Evolutionary conservation across 1,140 invertebrate genomes (phyloP).

Genomic region (Globodera rostochiensis): DNA sequence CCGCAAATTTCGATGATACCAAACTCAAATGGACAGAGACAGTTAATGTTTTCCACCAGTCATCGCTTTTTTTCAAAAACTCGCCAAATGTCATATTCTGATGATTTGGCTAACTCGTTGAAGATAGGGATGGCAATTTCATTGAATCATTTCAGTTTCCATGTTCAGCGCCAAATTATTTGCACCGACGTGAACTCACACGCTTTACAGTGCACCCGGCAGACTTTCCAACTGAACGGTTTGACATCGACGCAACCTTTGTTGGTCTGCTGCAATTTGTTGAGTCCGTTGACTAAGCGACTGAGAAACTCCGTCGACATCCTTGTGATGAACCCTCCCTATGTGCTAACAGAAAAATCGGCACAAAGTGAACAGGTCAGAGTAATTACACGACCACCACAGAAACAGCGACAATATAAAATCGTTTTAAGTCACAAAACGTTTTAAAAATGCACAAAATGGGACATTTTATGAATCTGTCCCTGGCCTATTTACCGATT

Average conservation of each 20-base stretch:
- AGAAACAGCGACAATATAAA: no score
- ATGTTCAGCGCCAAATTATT: slow-evolving; percentile 47
- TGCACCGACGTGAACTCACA: slow-evolving; percentile 79
- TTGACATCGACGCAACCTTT: slow-evolving; percentile 13
- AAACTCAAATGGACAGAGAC: no score
- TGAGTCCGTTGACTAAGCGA: slow-evolving; percentile 11
- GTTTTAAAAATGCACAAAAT: no score
- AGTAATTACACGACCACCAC: slow-evolving; percentile 6
- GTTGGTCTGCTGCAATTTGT: slow-evolving; percentile 37
- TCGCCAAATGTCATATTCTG: no score
- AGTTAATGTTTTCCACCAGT: no score
- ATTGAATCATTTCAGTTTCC: neutral
- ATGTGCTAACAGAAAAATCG: slow-evolving; percentile 79
- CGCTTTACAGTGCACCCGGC: slow-evolving; percentile 76
- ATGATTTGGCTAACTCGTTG: no score
- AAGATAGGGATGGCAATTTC: no score
- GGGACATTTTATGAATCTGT: no score
- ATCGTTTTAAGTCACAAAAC: no score
- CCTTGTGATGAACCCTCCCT: slow-evolving; percentile 94
- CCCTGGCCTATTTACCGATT: no score
- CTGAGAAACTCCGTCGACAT: slow-evolving; percentile 73
- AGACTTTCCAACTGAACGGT: slow-evolving; percentile 72
- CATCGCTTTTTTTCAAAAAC: no score
- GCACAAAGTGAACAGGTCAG: slow-evolving; percentile 34
- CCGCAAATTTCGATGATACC: no score